Percentiles rank a stretch among this genome's conserved stretches.
These are phyloP conservation scores for Trematocara variabile DNA, from an alignment of 2,113 vertebrate genomes.

Conservation along the genomic window DNA sequence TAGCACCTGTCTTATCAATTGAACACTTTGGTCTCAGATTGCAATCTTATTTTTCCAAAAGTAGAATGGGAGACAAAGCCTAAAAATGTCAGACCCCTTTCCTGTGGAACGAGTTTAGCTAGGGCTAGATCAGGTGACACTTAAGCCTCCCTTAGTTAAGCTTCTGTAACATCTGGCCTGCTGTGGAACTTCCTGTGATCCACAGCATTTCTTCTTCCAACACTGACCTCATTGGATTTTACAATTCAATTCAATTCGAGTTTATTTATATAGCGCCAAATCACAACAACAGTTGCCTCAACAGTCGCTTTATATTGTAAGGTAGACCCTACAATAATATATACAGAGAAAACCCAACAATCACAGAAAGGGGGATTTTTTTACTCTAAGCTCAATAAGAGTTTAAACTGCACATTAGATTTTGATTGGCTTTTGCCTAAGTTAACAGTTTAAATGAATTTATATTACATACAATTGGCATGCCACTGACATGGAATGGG, in stretches of 20 bases:
- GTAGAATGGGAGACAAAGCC: neutral
- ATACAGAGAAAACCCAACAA: neutral
- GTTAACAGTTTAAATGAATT: neutral
- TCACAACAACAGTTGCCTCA: neutral
- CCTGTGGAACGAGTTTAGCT: neutral
- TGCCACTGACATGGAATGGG: neutral
- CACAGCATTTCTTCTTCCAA: neutral
- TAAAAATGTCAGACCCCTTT: neutral
- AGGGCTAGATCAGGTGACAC: neutral
- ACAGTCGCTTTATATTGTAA: neutral
- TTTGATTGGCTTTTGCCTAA: neutral
- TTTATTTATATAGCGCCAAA: fast-evolving
- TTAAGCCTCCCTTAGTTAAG: neutral
- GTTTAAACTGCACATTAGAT: fast-evolving
- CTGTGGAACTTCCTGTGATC: neutral
- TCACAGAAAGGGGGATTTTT: neutral
- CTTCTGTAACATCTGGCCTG: neutral
- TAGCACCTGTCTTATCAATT: fast-evolving
- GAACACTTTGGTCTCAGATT: neutral
- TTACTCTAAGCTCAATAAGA: too few relatives aligned
- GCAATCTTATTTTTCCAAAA: neutral
- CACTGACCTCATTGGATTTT: neutral
- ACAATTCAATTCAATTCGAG: neutral
- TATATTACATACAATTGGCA: neutral
- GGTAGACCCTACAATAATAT: neutral